Percentiles rank a stretch among this genome's conserved stretches.
phyloP scores from a whole-genome alignment of 2,797 vertebrate genomes.

The Pelodytes ibericus region DNA sequence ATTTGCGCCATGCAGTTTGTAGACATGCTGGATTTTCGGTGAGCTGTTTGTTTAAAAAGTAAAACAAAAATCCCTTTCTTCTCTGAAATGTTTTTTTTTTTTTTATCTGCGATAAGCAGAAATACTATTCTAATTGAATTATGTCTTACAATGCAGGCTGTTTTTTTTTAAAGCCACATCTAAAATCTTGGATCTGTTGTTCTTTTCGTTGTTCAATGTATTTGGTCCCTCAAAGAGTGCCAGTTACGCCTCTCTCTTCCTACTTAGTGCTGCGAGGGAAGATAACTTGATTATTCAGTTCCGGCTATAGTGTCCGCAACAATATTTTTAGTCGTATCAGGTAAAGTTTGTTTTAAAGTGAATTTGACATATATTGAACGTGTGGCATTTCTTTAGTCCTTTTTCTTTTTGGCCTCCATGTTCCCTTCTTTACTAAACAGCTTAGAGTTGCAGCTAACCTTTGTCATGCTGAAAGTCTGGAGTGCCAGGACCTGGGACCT shows the following conservation, averaged over 20 bases:
- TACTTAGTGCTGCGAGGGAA: background rate
- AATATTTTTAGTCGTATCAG: too few species aligned
- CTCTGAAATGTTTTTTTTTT: background rate
- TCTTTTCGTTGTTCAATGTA: background rate
- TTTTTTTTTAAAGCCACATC: background rate
- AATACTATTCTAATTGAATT: constrained; percentile 7
- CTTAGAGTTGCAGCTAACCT: too few species aligned
- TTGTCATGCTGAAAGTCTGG: too few species aligned
- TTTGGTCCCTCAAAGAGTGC: constrained; percentile 1
- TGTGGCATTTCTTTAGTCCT: too few species aligned
- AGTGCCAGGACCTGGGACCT: too few species aligned
- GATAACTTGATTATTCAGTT: constrained; percentile 2
- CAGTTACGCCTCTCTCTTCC: background rate
- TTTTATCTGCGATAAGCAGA: background rate
- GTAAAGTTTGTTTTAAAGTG: too few species aligned
- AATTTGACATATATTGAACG: too few species aligned
- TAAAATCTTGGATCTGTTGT: background rate
- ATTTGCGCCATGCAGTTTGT: too few species aligned
- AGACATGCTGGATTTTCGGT: background rate
- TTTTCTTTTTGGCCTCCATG: too few species aligned
- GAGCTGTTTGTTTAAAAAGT: background rate
- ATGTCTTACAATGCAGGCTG: background rate
- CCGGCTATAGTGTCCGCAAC: too few species aligned
- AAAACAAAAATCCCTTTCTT: background rate
- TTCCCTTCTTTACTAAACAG: too few species aligned